Evolutionary conservation across 2,113 vertebrate species (phyloP), one percentile per base, ranked within the genome.

Genomic region (Cochlearius cochlearius): DNA sequence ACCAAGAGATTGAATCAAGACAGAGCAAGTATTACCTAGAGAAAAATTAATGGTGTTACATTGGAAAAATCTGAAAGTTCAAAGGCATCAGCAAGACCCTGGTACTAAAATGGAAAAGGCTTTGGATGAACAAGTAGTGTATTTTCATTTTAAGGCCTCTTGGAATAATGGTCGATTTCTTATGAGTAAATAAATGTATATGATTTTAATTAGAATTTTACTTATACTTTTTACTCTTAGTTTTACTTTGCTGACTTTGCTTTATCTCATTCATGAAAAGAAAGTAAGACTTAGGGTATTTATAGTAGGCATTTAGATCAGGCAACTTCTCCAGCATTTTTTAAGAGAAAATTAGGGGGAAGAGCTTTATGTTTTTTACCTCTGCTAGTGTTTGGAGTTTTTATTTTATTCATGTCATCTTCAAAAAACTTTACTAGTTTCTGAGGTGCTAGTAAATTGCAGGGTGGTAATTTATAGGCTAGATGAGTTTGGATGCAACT

Each of bases 1-100:
- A 21, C 36, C 20, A 4, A 15, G 38, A 77, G 27, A 32, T 53
- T 0, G 0, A 71, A 41, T 62, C 36, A n/a, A 71, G 52, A 15
- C 9, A 38, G 36, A 62, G 5, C 8, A 69, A 41, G 3, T 45
- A 19, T 18, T 63, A 39, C 19, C 12, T 17, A 39, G 7, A 22
- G 32, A 69, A 62, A 78, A 78, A 11, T 7, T 30, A 4, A 2
- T 15, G 23, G 4, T 26, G 23, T 39, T 62, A 67, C 18, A 14
- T 1, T n/a, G 32, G 53, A 50, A 92, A 92, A 76, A 69, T 29
- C 29, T 43, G 26, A 13, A 74, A 29, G 9, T 52, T 63, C 29
- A 60, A 85, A 78, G 27, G 15, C 25, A 39, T 56, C 26, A 52
- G 27, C 53, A 86, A 67, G 86, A 64, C 5, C 16, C 32, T 55